phyloP scores from a whole-genome alignment of 1,140 invertebrate genomes.

The Augochlora pura region DNA sequence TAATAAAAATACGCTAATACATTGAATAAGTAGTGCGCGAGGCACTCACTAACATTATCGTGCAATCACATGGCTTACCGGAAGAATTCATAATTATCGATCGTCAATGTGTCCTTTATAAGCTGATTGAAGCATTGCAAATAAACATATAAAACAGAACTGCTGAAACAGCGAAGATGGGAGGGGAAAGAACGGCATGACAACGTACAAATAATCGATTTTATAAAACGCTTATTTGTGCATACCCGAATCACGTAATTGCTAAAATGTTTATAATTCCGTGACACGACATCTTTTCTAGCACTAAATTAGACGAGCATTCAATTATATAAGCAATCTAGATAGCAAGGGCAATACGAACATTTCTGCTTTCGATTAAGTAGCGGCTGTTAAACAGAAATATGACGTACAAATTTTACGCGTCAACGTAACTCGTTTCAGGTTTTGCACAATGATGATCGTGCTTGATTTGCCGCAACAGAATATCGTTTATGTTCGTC shows the following conservation, averaged over 20 bases:
- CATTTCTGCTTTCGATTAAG: neutral
- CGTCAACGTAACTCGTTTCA: conserved; percentile 1
- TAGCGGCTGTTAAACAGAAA: neutral
- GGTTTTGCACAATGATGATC: neutral
- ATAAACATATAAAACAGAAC: neutral
- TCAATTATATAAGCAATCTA: neutral
- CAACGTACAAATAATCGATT: neutral
- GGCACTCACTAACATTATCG: neutral
- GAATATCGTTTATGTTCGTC: neutral
- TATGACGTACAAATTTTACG: conserved; percentile 19
- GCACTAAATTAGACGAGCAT: neutral
- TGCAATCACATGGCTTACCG: too few species aligned
- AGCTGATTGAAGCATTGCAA: neutral
- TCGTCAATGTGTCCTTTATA: too few species aligned
- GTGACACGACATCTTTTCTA: too few species aligned
- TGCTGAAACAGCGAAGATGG: neutral
- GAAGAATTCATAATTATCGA: too few species aligned
- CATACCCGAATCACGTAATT: neutral
- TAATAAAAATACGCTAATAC: too few species aligned
- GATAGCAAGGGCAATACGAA: neutral
- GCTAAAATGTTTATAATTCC: neutral
- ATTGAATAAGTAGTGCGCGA: too few species aligned
- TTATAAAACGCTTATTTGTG: neutral
- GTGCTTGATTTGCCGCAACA: too few species aligned
- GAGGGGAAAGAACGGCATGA: neutral